Base-by-base conservation (phyloP, 1,140 invertebrate genomes). In the Ectropis grisescens region DNA sequence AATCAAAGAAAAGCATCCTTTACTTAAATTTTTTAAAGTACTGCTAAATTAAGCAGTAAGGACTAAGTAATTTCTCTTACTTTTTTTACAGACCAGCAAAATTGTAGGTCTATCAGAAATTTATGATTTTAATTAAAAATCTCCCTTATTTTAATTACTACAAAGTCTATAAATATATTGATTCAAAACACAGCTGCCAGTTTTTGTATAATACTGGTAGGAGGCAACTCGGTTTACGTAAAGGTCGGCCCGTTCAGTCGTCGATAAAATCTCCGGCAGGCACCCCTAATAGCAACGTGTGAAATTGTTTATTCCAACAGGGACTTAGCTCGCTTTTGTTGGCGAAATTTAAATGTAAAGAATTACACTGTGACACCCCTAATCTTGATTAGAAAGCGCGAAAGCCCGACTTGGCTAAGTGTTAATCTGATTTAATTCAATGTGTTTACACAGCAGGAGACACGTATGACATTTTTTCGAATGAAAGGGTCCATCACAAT, bases 371-470 rank as follows among this genome's bases (percentile, higher is more conserved):
- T 65, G 52, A 59, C 50, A 53, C 56, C 53, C 57, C 65, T 67
- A 74, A 75, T 74, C 74, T 69, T 66, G 70, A 75, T 75, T 64
- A 60, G 47, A 60, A 79, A 68, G 59, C 64, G 37, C 16, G 3
- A n/a, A n/a, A n/a, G 16, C 41, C 47, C 52, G 36, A 52, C 47
- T 47, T 56, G 58, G 55, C 42, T 66, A 67, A 72, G 74, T 75
- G 74, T 75, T 75, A 75, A 79, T 79, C 74, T 68, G 67, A 72
- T 79, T 74, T 74, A 55, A 60, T 67, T 56, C 55, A 69, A 69
- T 75, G 64, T 70, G 56, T 58, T 59, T 57, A 53, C 56, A 30
- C 64, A 58, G 58, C 60, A 41, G 53, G 58, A 65, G 54, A 58
- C 39, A 31, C 37, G 40, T 47, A 45, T 52, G 47, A 53, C 47